Evolutionary conservation across 30 jellyfish, hydroid and myxozoan genomes (phyloP).

Genomic region (Hydractinia symbiolongicarpus): DNA sequence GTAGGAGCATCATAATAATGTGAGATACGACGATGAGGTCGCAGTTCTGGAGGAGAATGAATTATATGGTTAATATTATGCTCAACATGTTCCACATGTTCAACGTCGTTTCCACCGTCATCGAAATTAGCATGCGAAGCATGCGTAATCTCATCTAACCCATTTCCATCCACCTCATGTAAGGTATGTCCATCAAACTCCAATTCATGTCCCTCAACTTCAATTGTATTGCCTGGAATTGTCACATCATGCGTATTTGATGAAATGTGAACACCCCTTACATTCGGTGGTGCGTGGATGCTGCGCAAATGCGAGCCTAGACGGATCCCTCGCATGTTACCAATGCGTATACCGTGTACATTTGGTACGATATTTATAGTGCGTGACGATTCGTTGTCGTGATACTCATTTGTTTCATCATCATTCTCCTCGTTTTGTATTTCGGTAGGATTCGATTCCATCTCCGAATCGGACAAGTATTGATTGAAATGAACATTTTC

Average conservation of each 20-base stretch:
- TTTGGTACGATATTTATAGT: not conserved
- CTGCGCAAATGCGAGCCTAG: not conserved
- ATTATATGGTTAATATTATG: conserved; percentile 4
- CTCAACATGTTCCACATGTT: not conserved
- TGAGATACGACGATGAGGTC: not conserved
- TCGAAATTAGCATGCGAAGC: not conserved
- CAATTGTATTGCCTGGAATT: conserved; percentile 9
- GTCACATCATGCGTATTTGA: conserved; percentile 30
- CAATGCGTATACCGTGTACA: too few relatives aligned
- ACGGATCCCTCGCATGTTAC: not conserved
- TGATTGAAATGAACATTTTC: conserved; percentile 5
- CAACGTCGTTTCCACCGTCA: not conserved
- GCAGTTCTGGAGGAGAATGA: not conserved
- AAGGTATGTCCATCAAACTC: conserved; percentile 13
- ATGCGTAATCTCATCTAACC: conserved; percentile 10
- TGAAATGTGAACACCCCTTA: not conserved
- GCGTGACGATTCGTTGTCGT: not conserved
- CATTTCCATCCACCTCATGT: conserved; percentile 18
- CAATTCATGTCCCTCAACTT: conserved; percentile 22
- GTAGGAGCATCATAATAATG: conserved; percentile 13
- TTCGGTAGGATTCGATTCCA: not conserved
- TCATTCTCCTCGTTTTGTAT: not conserved
- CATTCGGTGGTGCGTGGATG: not conserved
- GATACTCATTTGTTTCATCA: not conserved
- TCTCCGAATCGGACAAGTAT: not conserved